These are phyloP conservation scores for Potamarius usumacintae DNA, from an alignment of 2,113 vertebrate species.

Conservation along the genomic window DNA sequence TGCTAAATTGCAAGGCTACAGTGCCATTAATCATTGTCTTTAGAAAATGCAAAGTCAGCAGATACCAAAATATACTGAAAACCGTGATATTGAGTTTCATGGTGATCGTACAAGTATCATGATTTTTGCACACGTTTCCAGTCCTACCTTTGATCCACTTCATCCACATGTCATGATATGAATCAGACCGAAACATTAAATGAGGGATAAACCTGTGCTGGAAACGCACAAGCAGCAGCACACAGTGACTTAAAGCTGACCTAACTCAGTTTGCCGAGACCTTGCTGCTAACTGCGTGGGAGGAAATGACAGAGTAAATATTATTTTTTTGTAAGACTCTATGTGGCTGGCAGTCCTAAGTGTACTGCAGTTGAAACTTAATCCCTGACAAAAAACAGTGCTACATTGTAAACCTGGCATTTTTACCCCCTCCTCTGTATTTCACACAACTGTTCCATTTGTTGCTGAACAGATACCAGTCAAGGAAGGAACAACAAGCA, in stretches of 20 bases:
- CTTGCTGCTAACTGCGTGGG: constrained; percentile 26
- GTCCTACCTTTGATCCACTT: neutral
- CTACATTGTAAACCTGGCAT: constrained; percentile 51
- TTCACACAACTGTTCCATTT: constrained; percentile 59
- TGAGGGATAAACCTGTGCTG: neutral
- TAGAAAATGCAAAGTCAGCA: neutral
- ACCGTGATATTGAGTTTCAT: neutral
- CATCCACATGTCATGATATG: constrained; percentile 4
- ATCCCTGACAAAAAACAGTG: constrained; percentile 50
- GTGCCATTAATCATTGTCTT: neutral
- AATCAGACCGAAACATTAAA: constrained; percentile 22
- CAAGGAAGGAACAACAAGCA: constrained; percentile 65
- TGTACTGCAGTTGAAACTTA: constrained; percentile 54
- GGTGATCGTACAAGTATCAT: neutral
- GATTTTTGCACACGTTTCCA: neutral
- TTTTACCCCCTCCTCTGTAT: constrained; percentile 48
- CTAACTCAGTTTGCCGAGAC: constrained; percentile 41
- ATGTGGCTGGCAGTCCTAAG: constrained; percentile 6
- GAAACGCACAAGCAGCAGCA: neutral
- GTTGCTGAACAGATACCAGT: constrained; percentile 62
- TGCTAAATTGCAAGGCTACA: neutral
- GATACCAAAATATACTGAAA: neutral
- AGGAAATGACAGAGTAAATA: constrained; percentile 44
- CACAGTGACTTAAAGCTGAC: constrained; percentile 12
- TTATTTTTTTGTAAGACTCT: constrained; percentile 40